Base-by-base conservation (phyloP, 2,888 invertebrate species). In the Hipparchia semele region DNA sequence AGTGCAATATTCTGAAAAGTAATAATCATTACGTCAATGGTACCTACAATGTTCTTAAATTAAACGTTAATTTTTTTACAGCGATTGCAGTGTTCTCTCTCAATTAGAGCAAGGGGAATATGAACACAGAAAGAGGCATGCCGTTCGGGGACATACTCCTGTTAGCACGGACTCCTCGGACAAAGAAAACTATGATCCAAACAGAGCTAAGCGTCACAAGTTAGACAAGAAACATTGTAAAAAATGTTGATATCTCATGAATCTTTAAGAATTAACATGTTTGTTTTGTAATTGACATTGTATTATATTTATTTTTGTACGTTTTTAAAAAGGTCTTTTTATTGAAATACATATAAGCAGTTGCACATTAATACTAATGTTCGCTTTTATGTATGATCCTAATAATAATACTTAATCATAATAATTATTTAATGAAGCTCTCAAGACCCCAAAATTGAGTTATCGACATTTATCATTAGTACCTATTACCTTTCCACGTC, bases 171-270 rank as follows among this genome's bases (percentile, higher is more conserved):
- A 92, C 79, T 94, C 93, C 10, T 93, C 93, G 2, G 91, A 93
- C 59, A 93, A 93, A 80, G 93, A 94, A 81, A 94, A 94, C 78
- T 86, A 82, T 75, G 89, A 93, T 79, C 93, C 93, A 10, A 92
- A 92, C 71, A 86, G 84, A 80, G 77, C 74, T 58, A 90, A 86
- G 77, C 87, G 76, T 54, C 70, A 59, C 33, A 78, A 77, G 71
- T 60, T 72, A 12, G 73, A 71, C n/a, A 82, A 80, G 69, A 82
- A 81, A 73, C 51, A 71, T 45, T 61, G 49, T n/a, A 73, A 75
- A 72, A 76, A 77, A 71, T 59, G 70, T 72, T 68, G 33, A 64
- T 65, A 51, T 67, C 12, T 53, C 13, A 56, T 59, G 23, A 46
- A 46, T 46, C 46, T 46, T 54, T 23, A 23, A 23, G 23, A 23